Base-by-base conservation (phyloP, 1,140 invertebrate genomes). In the Melipona quadrifasciata region DNA sequence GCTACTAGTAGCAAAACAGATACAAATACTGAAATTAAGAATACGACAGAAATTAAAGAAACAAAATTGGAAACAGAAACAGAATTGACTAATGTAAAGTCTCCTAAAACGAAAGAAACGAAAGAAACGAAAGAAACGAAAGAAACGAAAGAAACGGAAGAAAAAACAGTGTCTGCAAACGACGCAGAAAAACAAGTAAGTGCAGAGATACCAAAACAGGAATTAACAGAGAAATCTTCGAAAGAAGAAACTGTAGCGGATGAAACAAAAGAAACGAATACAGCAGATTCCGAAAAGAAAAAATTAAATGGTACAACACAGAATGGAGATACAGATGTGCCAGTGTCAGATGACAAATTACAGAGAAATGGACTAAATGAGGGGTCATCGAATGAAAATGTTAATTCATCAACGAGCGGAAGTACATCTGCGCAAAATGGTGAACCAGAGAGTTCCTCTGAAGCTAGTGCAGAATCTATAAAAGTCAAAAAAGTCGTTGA, bases 401-500 rank as follows among this genome's bases (percentile, higher is more conserved):
- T 82, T 34, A 87, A 82, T 55, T 84, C 73, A 19, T 75, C 89
- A 39, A 89, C 89, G 58, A 90, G 78, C 76, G 89, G 91, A 27
- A 89, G 87, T 16, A 80, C 90, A 61, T 84, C 87, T 17, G 89
- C 91, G 58, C 92, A 93, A 79, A 94, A 94, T 67, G 93, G 93
- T 39, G 90, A 90, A 55, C 89, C 85, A 80, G 93, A 90, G 89
- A 93, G 87, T 89, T 90, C 90, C 65, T 88, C 91, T 19, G 92
- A 92, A 61, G 84, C 57, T 78, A 90, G 89, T 78, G 87, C 92
- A 53, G 93, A 94, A 61, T 90, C 93, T 31, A 94, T 94, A 80
- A 94, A 94, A 87, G 92, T 93, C 57, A 94, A 94, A 87, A 94
- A 94, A 57, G 93, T 94, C 73, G 93, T 94, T 55, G 94, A 94